A percentile compares a stretch with the other conserved stretches of the same genome.
phyloP scores from a whole-genome alignment of 1,140 invertebrate species.

The Delia radicum region DNA sequence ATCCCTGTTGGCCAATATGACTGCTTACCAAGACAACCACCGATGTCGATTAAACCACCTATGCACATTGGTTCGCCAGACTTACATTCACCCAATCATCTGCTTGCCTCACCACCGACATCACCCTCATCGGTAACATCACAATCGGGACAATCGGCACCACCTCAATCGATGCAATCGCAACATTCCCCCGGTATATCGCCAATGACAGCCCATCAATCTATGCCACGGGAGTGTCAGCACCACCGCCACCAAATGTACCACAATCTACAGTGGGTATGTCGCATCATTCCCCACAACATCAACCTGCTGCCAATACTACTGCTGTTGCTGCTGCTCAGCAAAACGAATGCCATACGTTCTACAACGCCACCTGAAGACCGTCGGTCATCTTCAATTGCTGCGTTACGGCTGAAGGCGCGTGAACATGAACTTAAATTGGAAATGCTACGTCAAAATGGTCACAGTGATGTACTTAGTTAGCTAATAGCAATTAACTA shows the following conservation, averaged over 20 bases:
- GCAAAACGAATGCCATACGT: conserved; percentile 44
- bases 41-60: conserved; percentile 46
- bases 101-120: conserved; percentile 59
- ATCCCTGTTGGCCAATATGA: conserved; percentile 78
- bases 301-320: no score
- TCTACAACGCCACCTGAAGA: conserved; percentile 66
- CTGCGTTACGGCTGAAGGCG: conserved; percentile 84
- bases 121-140: conserved; percentile 60
- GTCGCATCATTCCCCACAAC: conserved; percentile 42
- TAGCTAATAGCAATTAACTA: conserved; percentile 32
- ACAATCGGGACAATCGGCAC: conserved; percentile 27
- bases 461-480: conserved; percentile 72
- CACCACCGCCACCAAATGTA: conserved; percentile 21
- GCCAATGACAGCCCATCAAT: conserved; percentile 37
- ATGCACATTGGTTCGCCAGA: conserved; percentile 53
- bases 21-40: conserved; percentile 62
- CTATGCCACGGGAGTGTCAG: conserved; percentile 36
- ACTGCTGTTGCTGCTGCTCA: conserved; percentile 6
- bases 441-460: conserved; percentile 79
- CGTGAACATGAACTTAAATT: conserved; percentile 87
- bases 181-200: conserved; percentile 34
- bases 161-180: conserved; percentile 28
- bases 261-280: conserved; percentile 30
- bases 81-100: conserved; percentile 49
- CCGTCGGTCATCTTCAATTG: conserved; percentile 84